A percentile compares a stretch with the other conserved stretches of the same genome.
Conservation (phyloP, 2,113 vertebrate species). For the Pomatorhinus ruficollis region DNA sequence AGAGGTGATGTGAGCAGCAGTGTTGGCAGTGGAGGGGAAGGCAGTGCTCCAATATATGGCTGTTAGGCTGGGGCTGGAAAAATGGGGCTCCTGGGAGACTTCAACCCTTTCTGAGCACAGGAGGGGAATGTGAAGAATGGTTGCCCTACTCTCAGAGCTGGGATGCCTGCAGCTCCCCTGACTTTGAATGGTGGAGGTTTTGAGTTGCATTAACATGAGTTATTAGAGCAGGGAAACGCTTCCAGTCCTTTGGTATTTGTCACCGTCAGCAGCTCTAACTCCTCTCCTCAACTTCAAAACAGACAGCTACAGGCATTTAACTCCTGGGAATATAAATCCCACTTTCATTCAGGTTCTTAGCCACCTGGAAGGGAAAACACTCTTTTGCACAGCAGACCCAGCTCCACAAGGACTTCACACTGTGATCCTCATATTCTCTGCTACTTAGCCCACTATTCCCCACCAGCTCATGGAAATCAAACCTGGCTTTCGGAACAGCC, state of each 20-base stretch:
- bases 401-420: background rate
- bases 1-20: background rate
- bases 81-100: background rate
- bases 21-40: background rate
- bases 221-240: constrained; percentile 3
- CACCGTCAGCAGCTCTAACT: background rate
- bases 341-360: background rate
- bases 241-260: background rate
- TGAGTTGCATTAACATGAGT: constrained; percentile 4
- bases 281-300: background rate
- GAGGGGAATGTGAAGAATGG: background rate
- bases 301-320: constrained; percentile 3
- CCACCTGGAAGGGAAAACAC: background rate
- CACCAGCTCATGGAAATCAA: background rate
- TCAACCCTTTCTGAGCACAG: background rate
- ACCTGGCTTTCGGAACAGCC: background rate
- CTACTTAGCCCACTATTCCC: background rate
- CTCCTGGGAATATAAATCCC: constrained; percentile 1
- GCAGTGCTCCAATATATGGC: background rate
- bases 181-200: background rate
- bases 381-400: background rate
- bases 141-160: background rate
- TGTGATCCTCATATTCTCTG: background rate
- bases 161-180: background rate
- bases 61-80: background rate